Percentiles rank a stretch among this genome's conserved stretches.
Conservation (phyloP, 2,113 vertebrate genomes). For the Melanocharis versteri region DNA sequence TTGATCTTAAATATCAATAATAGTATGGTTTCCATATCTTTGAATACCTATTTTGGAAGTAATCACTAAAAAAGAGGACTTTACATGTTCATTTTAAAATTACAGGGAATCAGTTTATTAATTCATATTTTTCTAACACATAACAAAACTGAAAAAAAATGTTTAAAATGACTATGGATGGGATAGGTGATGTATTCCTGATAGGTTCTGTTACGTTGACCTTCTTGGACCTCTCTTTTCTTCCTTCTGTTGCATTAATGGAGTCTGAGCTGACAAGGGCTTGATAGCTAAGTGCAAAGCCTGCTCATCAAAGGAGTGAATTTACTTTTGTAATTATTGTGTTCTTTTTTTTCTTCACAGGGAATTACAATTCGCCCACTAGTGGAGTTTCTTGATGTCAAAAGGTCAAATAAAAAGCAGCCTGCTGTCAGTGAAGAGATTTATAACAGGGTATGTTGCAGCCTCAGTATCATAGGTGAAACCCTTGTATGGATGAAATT, state of each 20-base stretch:
- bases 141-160: not conserved
- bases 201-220: not conserved
- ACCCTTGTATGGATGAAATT: not conserved
- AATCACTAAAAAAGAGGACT: not conserved
- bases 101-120: not conserved
- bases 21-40: not conserved
- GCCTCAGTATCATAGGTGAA: not conserved
- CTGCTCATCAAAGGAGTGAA: not conserved
- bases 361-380: conserved; percentile 95
- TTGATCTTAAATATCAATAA: not conserved
- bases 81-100: not conserved
- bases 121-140: not conserved
- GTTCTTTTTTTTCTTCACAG: conserved; percentile 58
- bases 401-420: conserved; percentile 88
- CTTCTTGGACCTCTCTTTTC: not conserved
- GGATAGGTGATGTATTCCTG: not conserved
- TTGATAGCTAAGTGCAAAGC: not conserved
- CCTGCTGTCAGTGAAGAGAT: conserved; percentile 91
- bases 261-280: not conserved
- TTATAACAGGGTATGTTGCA: conserved; percentile 84
- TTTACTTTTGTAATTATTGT: not conserved
- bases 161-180: not conserved
- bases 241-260: not conserved
- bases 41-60: not conserved
- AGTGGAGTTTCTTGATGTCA: conserved; percentile 91